A percentile compares a stretch with the other conserved stretches of the same genome.
Conservation (phyloP, 2,113 vertebrate genomes). For the Rhombomys opimus region DNA sequence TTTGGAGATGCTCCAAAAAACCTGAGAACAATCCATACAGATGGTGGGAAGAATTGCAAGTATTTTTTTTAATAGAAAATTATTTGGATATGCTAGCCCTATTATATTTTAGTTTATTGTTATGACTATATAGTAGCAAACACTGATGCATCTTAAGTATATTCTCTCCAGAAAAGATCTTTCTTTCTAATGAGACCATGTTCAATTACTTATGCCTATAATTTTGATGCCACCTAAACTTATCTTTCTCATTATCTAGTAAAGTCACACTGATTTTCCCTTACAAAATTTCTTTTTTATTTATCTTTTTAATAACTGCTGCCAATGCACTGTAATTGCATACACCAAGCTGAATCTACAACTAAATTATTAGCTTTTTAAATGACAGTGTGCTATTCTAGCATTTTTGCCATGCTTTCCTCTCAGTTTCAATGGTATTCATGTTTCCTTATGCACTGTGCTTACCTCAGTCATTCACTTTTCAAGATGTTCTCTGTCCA, state of each 20-base stretch:
- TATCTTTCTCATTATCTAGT: not conserved
- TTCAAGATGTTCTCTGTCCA: not conserved
- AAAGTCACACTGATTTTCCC: not conserved
- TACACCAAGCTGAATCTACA: not conserved
- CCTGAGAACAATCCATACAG: not conserved
- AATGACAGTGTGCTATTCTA: not conserved
- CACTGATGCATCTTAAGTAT: not conserved
- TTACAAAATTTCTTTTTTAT: conserved; percentile 2
- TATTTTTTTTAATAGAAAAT: conserved; percentile 7
- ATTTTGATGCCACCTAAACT: not conserved
- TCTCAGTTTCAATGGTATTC: not conserved
- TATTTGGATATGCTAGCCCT: not conserved
- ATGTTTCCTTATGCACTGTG: not conserved
- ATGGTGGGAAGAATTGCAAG: not conserved
- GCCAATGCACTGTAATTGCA: not conserved
- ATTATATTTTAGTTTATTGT: not conserved
- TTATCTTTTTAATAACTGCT: not conserved
- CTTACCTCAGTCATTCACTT: not conserved
- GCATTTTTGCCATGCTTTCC: not conserved
- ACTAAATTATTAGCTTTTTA: conserved; percentile 5
- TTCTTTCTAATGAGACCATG: not conserved
- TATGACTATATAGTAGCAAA: not conserved
- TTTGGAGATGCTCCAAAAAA: conserved; percentile 29
- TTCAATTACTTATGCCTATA: not conserved
- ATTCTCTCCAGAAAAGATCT: not conserved